phyloP scores from a whole-genome alignment of 1,140 invertebrate species.

The Lepidurus arcticus region DNA sequence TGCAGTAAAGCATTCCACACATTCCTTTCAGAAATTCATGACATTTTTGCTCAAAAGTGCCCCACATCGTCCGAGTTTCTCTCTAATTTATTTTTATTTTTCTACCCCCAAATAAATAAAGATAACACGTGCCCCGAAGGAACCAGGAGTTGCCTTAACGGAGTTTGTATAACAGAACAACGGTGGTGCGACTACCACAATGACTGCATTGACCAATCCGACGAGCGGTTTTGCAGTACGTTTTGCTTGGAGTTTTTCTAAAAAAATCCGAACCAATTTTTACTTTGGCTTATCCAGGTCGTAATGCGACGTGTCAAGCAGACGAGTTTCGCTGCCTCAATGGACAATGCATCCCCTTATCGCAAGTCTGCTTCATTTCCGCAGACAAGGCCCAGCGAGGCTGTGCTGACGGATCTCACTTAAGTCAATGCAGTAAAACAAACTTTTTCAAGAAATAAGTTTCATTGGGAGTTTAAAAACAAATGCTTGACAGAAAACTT shows the following conservation, averaged over 20 bases:
- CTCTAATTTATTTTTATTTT: constrained; percentile 30
- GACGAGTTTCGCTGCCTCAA: constrained; percentile 43
- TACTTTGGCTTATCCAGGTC: constrained; percentile 2
- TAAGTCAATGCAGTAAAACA: constrained; percentile 46
- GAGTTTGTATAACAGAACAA: constrained; percentile 44
- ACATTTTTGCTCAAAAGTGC: no score
- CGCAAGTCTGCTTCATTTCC: constrained; percentile 40
- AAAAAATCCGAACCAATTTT: neutral
- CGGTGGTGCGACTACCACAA: constrained; percentile 46
- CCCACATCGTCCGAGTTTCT: neutral
- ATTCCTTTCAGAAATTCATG: neutral
- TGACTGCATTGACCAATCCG: constrained; percentile 48
- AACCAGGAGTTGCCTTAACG: constrained; percentile 35
- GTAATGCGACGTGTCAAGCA: constrained; percentile 35
- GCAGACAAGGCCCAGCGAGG: constrained; percentile 39
- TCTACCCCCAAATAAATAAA: neutral
- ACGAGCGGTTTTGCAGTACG: constrained; percentile 47
- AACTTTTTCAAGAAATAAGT: neutral
- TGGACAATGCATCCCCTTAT: constrained; percentile 42
- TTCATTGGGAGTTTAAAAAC: neutral
- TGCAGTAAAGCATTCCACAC: constrained; percentile 43
- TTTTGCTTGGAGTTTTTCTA: constrained; percentile 20
- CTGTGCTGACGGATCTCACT: constrained; percentile 48
- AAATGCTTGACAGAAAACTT: constrained; percentile 31
- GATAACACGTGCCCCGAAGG: neutral